Evolutionary conservation across 2,113 vertebrate genomes (phyloP).

Genomic region (Atractosteus spatula): DNA sequence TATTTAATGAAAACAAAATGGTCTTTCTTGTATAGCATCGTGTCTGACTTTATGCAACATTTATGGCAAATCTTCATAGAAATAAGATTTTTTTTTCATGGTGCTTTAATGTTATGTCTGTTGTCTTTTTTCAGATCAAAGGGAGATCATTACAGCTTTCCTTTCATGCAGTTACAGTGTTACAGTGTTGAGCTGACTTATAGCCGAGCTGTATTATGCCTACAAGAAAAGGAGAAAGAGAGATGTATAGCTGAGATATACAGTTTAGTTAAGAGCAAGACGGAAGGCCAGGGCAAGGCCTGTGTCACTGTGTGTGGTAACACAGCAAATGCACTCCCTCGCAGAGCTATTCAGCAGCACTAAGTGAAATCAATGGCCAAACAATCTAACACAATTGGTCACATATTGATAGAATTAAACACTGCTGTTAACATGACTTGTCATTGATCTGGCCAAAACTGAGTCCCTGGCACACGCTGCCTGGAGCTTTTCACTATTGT

Average conservation of each 20-base stretch:
- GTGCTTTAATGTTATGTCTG: not conserved
- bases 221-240: not conserved
- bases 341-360: slow-evolving; percentile 68
- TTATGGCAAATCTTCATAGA: not conserved
- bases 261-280: not conserved
- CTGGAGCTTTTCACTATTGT: slow-evolving; percentile 16
- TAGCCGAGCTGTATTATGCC: not conserved
- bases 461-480: slow-evolving; percentile 59
- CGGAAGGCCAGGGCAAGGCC: slow-evolving; percentile 52
- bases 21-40: too few relatives aligned
- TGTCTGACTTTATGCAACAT: not conserved
- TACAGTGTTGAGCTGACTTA: not conserved
- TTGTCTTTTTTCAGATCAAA: not conserved
- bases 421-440: slow-evolving; percentile 82
- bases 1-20: too few relatives aligned
- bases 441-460: slow-evolving; percentile 71
- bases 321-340: slow-evolving; percentile 56
- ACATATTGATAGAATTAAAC: slow-evolving; percentile 92
- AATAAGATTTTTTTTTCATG: not conserved
- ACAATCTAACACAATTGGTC: slow-evolving; percentile 88
- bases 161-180: not conserved
- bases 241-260: not conserved
- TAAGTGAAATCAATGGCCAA: slow-evolving; percentile 87
- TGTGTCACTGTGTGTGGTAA: slow-evolving; percentile 62
- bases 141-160: not conserved